Conservation (phyloP, 2,113 vertebrate species). For the Zosterops hypoxanthus region DNA sequence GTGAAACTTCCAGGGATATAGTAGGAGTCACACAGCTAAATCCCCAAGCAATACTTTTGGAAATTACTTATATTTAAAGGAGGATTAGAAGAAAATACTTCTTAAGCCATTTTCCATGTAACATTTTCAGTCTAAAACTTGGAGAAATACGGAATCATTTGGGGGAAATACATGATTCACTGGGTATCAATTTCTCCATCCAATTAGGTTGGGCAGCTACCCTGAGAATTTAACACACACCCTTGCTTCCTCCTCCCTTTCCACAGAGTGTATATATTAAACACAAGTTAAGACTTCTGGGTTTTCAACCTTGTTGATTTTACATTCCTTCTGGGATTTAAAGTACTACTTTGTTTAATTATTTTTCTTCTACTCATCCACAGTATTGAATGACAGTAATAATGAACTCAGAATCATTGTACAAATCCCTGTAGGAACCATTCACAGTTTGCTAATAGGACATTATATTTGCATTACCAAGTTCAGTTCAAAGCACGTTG, state of each 20-base stretch:
- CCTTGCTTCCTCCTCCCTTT: neutral
- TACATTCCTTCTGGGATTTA: slow-evolving; percentile 49
- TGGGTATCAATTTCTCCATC: slow-evolving; percentile 29
- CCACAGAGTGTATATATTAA: slow-evolving; percentile 41
- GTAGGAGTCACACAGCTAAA: slow-evolving; percentile 39
- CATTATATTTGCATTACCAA: slow-evolving; percentile 58
- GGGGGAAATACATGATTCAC: slow-evolving; percentile 12
- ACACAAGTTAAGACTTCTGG: slow-evolving; percentile 54
- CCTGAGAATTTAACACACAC: neutral
- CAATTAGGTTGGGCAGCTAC: slow-evolving; percentile 11
- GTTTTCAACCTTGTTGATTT: slow-evolving; percentile 61
- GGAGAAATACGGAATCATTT: neutral
- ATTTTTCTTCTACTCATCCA: slow-evolving; percentile 40
- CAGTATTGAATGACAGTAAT: slow-evolving; percentile 55
- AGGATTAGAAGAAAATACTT: slow-evolving; percentile 48
- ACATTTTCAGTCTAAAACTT: neutral
- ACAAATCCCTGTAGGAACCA: slow-evolving; percentile 47
- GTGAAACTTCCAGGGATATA: neutral
- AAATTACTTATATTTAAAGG: slow-evolving; percentile 45
- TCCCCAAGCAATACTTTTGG: slow-evolving; percentile 28
- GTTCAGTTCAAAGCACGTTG: slow-evolving; percentile 23
- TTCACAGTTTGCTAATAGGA: slow-evolving; percentile 49
- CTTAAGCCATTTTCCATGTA: slow-evolving; percentile 36
- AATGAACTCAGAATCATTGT: slow-evolving; percentile 65
- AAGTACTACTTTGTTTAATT: slow-evolving; percentile 59